Evolutionary conservation across 2,113 vertebrate species (phyloP).

Genomic region (Herpetotheres cachinnans): DNA sequence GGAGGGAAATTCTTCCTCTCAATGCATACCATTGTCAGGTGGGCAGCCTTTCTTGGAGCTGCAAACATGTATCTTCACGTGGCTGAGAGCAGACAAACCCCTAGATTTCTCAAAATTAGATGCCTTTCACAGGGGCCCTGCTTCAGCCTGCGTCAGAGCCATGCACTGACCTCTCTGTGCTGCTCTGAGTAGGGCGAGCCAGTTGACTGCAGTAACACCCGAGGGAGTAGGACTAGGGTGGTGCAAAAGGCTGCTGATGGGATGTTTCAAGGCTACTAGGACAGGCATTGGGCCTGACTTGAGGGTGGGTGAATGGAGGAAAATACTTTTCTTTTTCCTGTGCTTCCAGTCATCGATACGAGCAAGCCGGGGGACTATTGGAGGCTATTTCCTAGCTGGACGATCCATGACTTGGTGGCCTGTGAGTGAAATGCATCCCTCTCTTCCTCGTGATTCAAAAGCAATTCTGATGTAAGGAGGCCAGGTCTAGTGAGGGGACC

Average conservation of each 20-base stretch:
- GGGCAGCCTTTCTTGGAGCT: neutral
- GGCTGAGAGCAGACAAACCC: neutral
- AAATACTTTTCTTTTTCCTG: neutral
- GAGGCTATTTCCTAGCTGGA: constrained; percentile 93
- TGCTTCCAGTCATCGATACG: constrained; percentile 81
- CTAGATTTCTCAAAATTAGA: neutral
- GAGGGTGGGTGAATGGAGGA: neutral
- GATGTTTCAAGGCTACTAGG: neutral
- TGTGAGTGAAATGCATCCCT: constrained; percentile 76
- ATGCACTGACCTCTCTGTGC: neutral
- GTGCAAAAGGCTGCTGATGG: neutral
- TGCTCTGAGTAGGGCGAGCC: neutral
- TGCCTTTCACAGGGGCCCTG: neutral
- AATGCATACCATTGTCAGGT: neutral
- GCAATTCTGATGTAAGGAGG: neutral
- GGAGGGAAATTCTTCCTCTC: neutral
- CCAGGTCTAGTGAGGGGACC: neutral
- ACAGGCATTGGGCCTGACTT: neutral
- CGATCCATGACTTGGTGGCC: constrained; percentile 95
- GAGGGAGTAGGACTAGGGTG: neutral
- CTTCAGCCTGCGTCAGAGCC: neutral
- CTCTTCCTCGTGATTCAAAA: neutral
- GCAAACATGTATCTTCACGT: neutral
- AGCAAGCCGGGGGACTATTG: constrained; percentile 83
- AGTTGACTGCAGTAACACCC: neutral